These are phyloP conservation scores for Drosophila teissieri DNA, from an alignment of 1,140 invertebrate species.

Conservation along the genomic window DNA sequence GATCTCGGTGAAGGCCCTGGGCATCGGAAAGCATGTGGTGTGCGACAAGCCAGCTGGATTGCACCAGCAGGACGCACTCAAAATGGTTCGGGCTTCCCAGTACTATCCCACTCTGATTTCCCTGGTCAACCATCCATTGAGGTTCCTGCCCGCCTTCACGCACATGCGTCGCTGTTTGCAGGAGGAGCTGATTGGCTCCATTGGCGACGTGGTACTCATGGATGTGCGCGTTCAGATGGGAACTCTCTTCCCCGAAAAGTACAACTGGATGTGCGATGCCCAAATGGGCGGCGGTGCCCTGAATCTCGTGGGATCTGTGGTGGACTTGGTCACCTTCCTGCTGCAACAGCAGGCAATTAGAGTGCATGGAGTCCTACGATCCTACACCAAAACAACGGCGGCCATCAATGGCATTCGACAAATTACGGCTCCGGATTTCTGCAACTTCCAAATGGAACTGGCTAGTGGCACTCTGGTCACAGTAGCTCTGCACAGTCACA, in stretches of 20 bases:
- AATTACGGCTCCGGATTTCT: constrained; percentile 97
- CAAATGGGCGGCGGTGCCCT: constrained; percentile 98
- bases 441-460: constrained; percentile 97
- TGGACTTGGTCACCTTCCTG: constrained; percentile 95
- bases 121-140: constrained; percentile 95
- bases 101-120: constrained; percentile 98
- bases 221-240: constrained; percentile 96
- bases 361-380: constrained; percentile 95
- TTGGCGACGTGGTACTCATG: constrained; percentile 91
- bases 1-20: constrained; percentile 97
- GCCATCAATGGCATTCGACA: constrained; percentile 95
- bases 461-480: constrained; percentile 93
- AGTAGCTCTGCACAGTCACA: constrained; percentile 88
- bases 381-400: constrained; percentile 94
- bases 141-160: constrained; percentile 95
- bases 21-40: constrained; percentile 98
- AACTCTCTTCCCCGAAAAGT: constrained; percentile 91
- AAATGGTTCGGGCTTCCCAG: constrained; percentile 95
- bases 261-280: constrained; percentile 97
- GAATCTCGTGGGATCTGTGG: constrained; percentile 96
- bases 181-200: constrained; percentile 91
- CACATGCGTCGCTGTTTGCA: constrained; percentile 93
- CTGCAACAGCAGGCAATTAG: constrained; percentile 91
- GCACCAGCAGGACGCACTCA: constrained; percentile 94
- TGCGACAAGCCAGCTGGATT: constrained; percentile 97